Percentiles rank a stretch among this genome's conserved stretches.
These are phyloP conservation scores for Anodontia alba DNA, from an alignment of 2,888 invertebrate genomes.

Conservation along the genomic window DNA sequence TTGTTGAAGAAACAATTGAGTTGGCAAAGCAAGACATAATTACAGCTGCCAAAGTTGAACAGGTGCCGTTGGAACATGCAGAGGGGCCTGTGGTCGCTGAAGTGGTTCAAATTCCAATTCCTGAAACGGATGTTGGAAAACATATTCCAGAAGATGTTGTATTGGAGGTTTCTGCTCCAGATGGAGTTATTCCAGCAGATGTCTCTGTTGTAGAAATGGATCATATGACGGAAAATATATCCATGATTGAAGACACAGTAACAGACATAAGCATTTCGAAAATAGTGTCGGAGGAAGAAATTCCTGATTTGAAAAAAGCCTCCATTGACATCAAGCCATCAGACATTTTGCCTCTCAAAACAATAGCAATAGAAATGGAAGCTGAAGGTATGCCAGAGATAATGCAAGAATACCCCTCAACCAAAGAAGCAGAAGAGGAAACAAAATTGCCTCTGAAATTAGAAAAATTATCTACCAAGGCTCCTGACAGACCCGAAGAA, in stretches of 20 bases:
- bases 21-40: slow-evolving; percentile 24
- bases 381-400: not conserved
- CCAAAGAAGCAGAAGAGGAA: not conserved
- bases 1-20: slow-evolving; percentile 26
- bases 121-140: not conserved
- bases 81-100: not conserved
- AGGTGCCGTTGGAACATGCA: not conserved
- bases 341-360: not conserved
- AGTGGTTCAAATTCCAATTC: not conserved
- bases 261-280: slow-evolving; percentile 34
- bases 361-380: not conserved
- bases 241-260: slow-evolving; percentile 19
- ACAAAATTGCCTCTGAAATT: slow-evolving; percentile 2
- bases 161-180: not conserved
- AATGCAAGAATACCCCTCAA: slow-evolving; percentile 15
- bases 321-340: slow-evolving; percentile 17
- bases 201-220: not conserved
- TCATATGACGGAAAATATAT: slow-evolving; percentile 33
- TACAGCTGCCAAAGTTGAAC: slow-evolving; percentile 10
- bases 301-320: slow-evolving; percentile 3
- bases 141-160: not conserved
- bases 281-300: not conserved
- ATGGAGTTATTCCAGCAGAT: not conserved
- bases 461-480: not conserved
- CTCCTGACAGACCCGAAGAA: not conserved